Percentiles rank a stretch among this genome's conserved stretches.
Conservation (phyloP, 2,888 invertebrate genomes). For the Limulus polyphemus region DNA sequence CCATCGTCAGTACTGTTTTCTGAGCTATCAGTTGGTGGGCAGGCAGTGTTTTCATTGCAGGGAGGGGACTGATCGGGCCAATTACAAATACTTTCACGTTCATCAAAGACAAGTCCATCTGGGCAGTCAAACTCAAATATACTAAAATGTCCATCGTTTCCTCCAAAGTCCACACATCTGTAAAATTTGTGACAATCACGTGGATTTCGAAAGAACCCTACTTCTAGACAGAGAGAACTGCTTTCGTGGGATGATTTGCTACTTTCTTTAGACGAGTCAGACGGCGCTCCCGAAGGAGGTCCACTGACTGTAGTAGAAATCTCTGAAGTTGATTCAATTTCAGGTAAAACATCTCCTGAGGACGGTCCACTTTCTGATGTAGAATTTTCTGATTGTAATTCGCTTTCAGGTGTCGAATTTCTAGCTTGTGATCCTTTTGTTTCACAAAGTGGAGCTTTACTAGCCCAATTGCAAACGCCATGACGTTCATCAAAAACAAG, state of each 20-base stretch:
- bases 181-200: constrained; percentile 24
- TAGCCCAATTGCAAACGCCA: constrained; percentile 58
- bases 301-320: too few relatives aligned
- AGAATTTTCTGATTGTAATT: too few relatives aligned
- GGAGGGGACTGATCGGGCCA: background rate
- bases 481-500: constrained; percentile 51
- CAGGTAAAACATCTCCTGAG: too few relatives aligned
- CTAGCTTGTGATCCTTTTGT: background rate
- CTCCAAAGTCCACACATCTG: constrained; percentile 22
- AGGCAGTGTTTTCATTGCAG: too few relatives aligned
- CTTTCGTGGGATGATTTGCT: background rate
- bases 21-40: too few relatives aligned
- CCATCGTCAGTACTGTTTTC: too few relatives aligned
- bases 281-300: too few relatives aligned
- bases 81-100: constrained; percentile 22
- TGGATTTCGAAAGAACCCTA: constrained; percentile 25
- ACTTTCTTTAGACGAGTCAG: too few relatives aligned
- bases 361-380: too few relatives aligned
- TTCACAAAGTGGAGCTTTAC: constrained; percentile 57
- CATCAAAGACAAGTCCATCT: constrained; percentile 23
- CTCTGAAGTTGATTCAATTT: too few relatives aligned
- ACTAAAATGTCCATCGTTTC: constrained; percentile 9
- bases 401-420: too few relatives aligned
- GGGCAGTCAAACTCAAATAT: constrained; percentile 24
- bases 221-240: constrained; percentile 3